These are phyloP conservation scores for Mormoops blainvillei DNA, from an alignment of 2,113 vertebrate genomes.

Conservation along the genomic window DNA sequence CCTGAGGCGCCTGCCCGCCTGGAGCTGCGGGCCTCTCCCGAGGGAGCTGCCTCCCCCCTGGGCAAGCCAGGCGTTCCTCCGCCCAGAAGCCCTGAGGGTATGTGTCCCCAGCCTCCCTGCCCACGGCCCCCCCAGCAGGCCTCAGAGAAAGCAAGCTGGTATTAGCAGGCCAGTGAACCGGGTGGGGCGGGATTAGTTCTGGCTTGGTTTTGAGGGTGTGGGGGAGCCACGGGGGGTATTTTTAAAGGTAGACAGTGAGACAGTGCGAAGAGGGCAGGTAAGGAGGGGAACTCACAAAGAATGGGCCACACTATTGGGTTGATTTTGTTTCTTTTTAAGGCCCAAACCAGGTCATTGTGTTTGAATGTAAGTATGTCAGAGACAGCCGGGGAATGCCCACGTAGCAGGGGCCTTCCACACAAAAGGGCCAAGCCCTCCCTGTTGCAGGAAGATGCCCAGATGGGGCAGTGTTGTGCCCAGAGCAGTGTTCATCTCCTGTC, in stretches of 20 bases:
- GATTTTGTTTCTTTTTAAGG: neutral
- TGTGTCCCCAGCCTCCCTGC: accelerated
- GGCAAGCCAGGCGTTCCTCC: neutral
- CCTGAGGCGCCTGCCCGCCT: neutral
- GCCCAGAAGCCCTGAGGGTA: conserved; percentile 9
- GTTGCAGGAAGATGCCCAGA: neutral
- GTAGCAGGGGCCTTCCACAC: neutral
- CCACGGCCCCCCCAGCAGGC: neutral
- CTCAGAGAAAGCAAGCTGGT: neutral
- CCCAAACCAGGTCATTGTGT: neutral
- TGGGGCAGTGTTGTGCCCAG: neutral
- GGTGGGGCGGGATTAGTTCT: neutral
- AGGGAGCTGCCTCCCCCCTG: neutral
- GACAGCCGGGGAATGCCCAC: neutral
- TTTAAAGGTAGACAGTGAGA: neutral
- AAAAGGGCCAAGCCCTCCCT: neutral
- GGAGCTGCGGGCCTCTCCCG: neutral
- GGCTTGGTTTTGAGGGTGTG: neutral
- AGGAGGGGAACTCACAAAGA: neutral
- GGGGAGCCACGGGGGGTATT: neutral
- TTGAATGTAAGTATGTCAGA: neutral
- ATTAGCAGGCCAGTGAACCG: neutral
- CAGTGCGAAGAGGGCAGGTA: neutral
- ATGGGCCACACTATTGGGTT: neutral
- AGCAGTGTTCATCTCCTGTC: too few species aligned